phyloP scores from a whole-genome alignment of 2,797 vertebrate species.

The Harpagifer antarcticus region DNA sequence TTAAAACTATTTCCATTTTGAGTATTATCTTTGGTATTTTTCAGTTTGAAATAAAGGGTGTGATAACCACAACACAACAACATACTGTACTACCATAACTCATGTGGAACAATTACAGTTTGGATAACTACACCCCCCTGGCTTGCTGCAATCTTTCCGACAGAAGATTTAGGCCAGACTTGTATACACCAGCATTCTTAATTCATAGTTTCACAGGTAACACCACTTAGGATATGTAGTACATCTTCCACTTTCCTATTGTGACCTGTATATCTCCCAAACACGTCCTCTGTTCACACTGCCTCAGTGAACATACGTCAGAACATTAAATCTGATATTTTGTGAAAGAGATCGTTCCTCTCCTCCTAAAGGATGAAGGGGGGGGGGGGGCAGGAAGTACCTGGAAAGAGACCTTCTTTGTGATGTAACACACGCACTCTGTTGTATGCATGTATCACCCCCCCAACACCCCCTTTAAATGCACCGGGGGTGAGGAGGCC shows the following conservation, averaged over 20 bases:
- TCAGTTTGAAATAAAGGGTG: too few relatives aligned
- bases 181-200: too few relatives aligned
- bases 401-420: constrained; percentile 56
- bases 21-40: too few relatives aligned
- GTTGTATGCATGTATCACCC: neutral
- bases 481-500: constrained; percentile 59
- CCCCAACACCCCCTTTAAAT: constrained; percentile 28
- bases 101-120: too few relatives aligned
- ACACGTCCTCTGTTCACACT: neutral
- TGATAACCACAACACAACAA: too few relatives aligned
- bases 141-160: too few relatives aligned
- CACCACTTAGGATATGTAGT: neutral
- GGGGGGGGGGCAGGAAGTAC: constrained; percentile 14
- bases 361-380: neutral
- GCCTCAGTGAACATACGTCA: neutral
- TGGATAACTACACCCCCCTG: too few relatives aligned
- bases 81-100: too few relatives aligned
- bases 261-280: neutral
- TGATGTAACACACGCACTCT: constrained; percentile 36
- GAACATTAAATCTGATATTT: constrained; percentile 16
- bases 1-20: too few relatives aligned
- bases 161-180: too few relatives aligned
- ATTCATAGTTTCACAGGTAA: too few relatives aligned
- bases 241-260: neutral
- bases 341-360: constrained; percentile 27